Percentiles rank a stretch among this genome's conserved stretches.
These are phyloP conservation scores for Sesamia nonagrioides DNA, from an alignment of 1,140 invertebrate species.

Conservation along the genomic window DNA sequence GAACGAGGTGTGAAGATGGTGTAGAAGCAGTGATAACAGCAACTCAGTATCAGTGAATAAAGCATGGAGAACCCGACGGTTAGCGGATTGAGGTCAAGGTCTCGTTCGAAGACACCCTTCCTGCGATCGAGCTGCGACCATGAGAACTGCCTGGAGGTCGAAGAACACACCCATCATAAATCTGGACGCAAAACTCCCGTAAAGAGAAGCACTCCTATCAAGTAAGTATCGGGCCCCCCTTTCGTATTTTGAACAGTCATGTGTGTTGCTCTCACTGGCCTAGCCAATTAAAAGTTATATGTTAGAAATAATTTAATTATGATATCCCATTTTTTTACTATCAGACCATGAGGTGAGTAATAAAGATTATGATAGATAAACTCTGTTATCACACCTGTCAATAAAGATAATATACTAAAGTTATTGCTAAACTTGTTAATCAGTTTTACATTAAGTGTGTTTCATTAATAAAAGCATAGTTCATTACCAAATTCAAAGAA, in stretches of 20 bases:
- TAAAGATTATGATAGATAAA: conserved; percentile 19
- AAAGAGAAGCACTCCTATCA: conserved; percentile 85
- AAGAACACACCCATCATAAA: conserved; percentile 86
- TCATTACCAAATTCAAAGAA: not conserved
- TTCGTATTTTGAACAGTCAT: not conserved
- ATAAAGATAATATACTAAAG: not conserved
- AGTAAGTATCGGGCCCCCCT: conserved; percentile 76
- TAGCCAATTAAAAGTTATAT: not conserved
- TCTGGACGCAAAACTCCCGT: conserved; percentile 82
- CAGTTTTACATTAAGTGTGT: not conserved
- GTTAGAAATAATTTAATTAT: not conserved
- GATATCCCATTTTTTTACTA: not conserved
- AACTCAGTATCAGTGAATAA: conserved; percentile 48
- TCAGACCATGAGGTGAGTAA: not conserved
- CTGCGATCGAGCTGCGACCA: conserved; percentile 87
- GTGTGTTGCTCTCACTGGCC: not conserved
- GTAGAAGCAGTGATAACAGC: conserved; percentile 56
- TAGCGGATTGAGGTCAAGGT: conserved; percentile 86
- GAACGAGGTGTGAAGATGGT: conserved; percentile 60
- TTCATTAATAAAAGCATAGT: not conserved
- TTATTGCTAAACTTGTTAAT: not conserved
- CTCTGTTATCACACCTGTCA: conserved; percentile 5
- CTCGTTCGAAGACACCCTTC: conserved; percentile 89
- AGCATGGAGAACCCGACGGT: conserved; percentile 81
- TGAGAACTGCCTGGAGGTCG: conserved; percentile 84